Percentiles rank a stretch among this genome's conserved stretches.
Conservation (phyloP, 2,797 vertebrate species). For the Anisognathus igniventris region DNA sequence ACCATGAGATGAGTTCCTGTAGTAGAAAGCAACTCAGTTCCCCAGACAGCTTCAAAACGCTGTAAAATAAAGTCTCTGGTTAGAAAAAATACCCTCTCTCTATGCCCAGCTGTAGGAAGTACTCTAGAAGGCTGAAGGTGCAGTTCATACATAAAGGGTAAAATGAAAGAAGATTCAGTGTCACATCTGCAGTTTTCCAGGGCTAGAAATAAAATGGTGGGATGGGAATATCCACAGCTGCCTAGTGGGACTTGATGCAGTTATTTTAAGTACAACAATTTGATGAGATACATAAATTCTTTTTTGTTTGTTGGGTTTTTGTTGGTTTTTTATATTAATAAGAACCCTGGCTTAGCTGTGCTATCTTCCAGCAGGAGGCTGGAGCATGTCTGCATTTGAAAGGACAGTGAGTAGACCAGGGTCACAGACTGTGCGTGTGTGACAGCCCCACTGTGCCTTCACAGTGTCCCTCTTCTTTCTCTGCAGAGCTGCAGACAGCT, state of each 20-base stretch:
- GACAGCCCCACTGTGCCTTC: not conserved
- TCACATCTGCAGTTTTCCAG: not conserved
- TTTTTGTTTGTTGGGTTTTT: not conserved
- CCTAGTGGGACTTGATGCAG: not conserved
- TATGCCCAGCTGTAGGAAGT: not conserved
- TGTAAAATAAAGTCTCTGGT: not conserved
- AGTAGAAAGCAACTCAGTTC: not conserved
- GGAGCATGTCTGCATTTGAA: not conserved
- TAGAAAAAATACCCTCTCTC: not conserved
- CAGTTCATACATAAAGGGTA: not conserved
- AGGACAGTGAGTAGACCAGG: not conserved
- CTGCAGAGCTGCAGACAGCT: not conserved
- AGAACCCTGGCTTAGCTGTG: not conserved
- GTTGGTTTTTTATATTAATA: not conserved
- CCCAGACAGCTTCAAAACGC: not conserved
- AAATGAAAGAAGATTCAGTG: not conserved
- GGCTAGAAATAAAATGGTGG: not conserved
- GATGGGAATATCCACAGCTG: not conserved
- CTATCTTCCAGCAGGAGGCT: not conserved
- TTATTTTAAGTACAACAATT: not conserved
- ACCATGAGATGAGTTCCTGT: not conserved
- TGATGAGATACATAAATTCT: not conserved
- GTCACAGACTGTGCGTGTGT: fast-evolving
- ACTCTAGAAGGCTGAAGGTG: not conserved
- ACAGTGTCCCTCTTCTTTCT: not conserved